Conservation (phyloP, 1,140 invertebrate species). For the Tetraneura akinire region DNA sequence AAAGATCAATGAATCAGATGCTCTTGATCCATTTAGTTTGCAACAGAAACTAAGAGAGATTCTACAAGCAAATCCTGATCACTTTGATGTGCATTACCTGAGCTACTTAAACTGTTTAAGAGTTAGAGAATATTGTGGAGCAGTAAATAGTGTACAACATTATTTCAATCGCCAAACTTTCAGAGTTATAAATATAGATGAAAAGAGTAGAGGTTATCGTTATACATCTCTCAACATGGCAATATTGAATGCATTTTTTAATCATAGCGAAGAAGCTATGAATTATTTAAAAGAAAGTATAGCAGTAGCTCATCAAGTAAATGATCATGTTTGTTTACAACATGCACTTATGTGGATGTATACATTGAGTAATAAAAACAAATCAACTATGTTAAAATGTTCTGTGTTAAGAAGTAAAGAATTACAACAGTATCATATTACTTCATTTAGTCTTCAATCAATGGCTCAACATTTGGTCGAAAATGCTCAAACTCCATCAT, state of each 20-base stretch:
- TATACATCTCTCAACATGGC: slow-evolving; percentile 89
- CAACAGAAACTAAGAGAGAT: slow-evolving; percentile 77
- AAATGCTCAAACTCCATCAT: slow-evolving; percentile 24
- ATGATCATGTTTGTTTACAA: slow-evolving; percentile 82
- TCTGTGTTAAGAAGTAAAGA: slow-evolving; percentile 58
- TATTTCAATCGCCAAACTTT: slow-evolving; percentile 74
- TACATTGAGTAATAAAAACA: slow-evolving; percentile 64
- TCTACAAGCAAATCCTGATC: slow-evolving; percentile 76
- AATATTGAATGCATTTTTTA: slow-evolving; percentile 70
- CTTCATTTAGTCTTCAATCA: slow-evolving; percentile 64
- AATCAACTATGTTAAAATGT: slow-evolving; percentile 64
- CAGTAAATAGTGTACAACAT: slow-evolving; percentile 79
- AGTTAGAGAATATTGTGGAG: slow-evolving; percentile 83
- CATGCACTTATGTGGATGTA: slow-evolving; percentile 81
- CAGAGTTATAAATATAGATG: slow-evolving; percentile 61
- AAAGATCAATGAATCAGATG: slow-evolving; percentile 77
- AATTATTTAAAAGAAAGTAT: slow-evolving; percentile 81
- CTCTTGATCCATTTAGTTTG: slow-evolving; percentile 73
- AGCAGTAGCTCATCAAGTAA: slow-evolving; percentile 82
- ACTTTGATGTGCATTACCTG: slow-evolving; percentile 85
- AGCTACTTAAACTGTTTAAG: slow-evolving; percentile 87
- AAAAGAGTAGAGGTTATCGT: slow-evolving; percentile 74
- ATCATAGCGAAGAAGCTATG: slow-evolving; percentile 72
- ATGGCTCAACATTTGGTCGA: slow-evolving; percentile 50
- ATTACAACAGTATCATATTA: slow-evolving; percentile 65